Conservation (phyloP, 2,888 invertebrate species). For the Vanessa cardui region DNA sequence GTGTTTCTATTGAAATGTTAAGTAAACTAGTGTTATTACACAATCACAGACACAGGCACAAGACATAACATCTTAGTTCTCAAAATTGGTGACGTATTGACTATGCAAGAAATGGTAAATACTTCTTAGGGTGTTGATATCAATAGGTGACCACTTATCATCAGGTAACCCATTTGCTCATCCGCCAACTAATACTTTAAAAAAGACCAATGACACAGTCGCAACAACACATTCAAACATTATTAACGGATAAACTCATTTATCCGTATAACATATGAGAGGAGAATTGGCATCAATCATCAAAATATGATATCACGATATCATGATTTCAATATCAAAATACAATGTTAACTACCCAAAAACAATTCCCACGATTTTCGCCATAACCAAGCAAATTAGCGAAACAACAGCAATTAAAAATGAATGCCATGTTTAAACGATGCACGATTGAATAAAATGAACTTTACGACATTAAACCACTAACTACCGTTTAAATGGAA, state of each 20-base stretch:
- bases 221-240: neutral
- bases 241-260: neutral
- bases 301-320: slow-evolving; percentile 1
- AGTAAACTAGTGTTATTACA: no score
- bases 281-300: neutral
- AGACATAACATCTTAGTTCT: no score
- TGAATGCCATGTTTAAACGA: slow-evolving; percentile 19
- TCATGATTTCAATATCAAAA: neutral
- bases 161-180: no score
- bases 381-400: slow-evolving; percentile 26
- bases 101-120: no score
- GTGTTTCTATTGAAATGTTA: no score
- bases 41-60: no score
- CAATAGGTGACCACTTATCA: no score
- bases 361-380: slow-evolving; percentile 6
- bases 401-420: slow-evolving; percentile 25
- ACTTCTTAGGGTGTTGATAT: no score
- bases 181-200: neutral
- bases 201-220: no score
- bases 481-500: slow-evolving; percentile 63
- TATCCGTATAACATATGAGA: no score
- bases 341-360: slow-evolving; percentile 1
- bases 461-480: slow-evolving; percentile 43
- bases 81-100: no score
- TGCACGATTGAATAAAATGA: slow-evolving; percentile 41